These are phyloP conservation scores for Heteractis magnifica DNA, from an alignment of 92 coral and sea anemone species.

Conservation along the genomic window DNA sequence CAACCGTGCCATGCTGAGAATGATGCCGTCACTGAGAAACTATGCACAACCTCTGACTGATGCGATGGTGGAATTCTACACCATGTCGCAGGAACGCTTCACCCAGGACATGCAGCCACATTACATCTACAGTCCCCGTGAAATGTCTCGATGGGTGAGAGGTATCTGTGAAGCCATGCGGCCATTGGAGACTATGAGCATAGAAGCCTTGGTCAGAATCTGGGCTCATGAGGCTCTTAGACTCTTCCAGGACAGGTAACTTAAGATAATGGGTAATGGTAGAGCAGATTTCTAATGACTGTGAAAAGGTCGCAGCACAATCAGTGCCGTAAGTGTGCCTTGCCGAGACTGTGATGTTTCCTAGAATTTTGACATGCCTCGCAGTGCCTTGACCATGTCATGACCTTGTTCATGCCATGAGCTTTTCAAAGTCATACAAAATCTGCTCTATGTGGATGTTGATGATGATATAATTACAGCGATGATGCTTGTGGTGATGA, in stretches of 20 bases:
- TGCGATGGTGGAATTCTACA: conserved; percentile 98
- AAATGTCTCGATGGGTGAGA: conserved; percentile 98
- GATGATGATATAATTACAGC: too few relatives aligned
- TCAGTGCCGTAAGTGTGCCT: too few relatives aligned
- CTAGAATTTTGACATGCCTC: too few relatives aligned
- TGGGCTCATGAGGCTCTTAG: conserved; percentile 99
- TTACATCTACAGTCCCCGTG: conserved; percentile 99
- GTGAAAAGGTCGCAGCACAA: too few relatives aligned
- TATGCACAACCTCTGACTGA: conserved; percentile 96
- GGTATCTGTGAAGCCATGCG: conserved; percentile 96
- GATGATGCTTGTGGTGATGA: too few relatives aligned
- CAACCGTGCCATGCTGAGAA: conserved; percentile 97
- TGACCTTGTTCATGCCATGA: too few relatives aligned
- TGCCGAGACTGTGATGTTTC: too few relatives aligned
- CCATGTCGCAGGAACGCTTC: conserved; percentile 99
- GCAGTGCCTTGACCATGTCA: too few relatives aligned
- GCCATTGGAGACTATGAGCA: conserved; percentile 88
- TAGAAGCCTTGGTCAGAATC: conserved; percentile 84
- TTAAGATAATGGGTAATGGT: too few relatives aligned
- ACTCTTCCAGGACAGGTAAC: conserved; percentile 94
- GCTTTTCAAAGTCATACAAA: too few relatives aligned
- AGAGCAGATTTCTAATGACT: too few relatives aligned
- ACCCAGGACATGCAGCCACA: conserved; percentile 99
- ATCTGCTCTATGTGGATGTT: too few relatives aligned
- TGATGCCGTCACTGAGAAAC: conserved; percentile 90